Evolutionary conservation across 1,140 invertebrate genomes (phyloP).

Genomic region (Panagrolaimus sp.): DNA sequence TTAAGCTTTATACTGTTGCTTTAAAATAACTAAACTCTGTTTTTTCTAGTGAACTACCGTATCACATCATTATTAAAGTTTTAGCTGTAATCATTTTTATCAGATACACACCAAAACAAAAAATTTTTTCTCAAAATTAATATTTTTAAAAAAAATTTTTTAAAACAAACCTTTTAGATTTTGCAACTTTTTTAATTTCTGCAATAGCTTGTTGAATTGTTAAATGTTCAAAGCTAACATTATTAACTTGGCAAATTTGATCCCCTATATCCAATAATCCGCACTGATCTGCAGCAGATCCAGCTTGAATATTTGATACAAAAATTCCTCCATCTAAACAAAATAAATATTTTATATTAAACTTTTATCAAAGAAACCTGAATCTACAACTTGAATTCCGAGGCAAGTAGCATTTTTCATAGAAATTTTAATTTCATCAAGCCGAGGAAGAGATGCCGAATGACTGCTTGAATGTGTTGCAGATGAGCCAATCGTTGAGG

Average conservation of each 20-base stretch:
- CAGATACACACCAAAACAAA: too few relatives aligned
- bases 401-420: conserved; percentile 18
- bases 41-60: too few relatives aligned
- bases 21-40: too few relatives aligned
- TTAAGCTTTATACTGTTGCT: too few relatives aligned
- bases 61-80: too few relatives aligned
- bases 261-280: conserved; percentile 62
- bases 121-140: too few relatives aligned
- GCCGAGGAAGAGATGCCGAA: background rate
- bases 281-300: conserved; percentile 31
- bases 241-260: conserved; percentile 92
- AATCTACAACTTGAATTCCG: conserved; percentile 45
- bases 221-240: conserved; percentile 54
- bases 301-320: conserved; percentile 39
- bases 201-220: conserved; percentile 55
- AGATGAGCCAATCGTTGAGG: background rate
- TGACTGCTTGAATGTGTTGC: background rate
- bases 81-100: too few relatives aligned
- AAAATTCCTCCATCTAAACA: conserved; percentile 57
- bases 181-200: conserved; percentile 17
- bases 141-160: conserved; percentile 14
- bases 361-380: too few relatives aligned
- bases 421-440: background rate
- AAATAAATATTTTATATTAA: too few relatives aligned
- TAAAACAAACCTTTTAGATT: conserved; percentile 17